Conservation (phyloP, 2,888 invertebrate species). For the Operophtera brumata region DNA sequence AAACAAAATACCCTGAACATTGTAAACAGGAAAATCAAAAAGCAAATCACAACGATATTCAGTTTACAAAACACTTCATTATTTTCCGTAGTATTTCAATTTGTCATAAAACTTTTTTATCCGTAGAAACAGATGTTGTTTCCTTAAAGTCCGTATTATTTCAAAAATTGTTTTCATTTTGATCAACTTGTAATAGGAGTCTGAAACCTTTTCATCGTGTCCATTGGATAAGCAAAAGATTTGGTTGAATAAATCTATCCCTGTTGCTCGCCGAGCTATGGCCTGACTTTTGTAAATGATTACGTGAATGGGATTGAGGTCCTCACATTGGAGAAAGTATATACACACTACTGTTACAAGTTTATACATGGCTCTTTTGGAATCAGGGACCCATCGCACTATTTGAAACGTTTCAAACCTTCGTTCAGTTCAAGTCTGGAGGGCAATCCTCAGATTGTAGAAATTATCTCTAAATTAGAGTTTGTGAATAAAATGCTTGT, state of each 20-base stretch:
- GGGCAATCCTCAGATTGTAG: no score
- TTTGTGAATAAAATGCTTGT: no score
- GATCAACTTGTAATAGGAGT: background rate
- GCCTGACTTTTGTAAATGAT: constrained; percentile 11
- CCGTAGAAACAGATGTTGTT: background rate
- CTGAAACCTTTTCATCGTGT: constrained; percentile 9
- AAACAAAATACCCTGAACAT: background rate
- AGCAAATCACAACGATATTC: background rate
- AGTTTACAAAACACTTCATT: background rate
- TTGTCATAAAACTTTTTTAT: background rate
- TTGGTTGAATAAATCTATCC: constrained; percentile 17
- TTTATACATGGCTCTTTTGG: no score
- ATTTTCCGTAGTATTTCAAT: background rate
- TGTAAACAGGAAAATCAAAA: background rate
- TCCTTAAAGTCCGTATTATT: background rate
- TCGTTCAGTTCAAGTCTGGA: no score
- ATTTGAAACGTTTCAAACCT: no score
- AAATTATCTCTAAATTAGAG: no score
- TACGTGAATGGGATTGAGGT: constrained; percentile 9
- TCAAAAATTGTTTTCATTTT: background rate
- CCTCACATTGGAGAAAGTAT: no score
- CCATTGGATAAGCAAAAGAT: constrained; percentile 7
- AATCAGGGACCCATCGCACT: no score
- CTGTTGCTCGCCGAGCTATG: constrained; percentile 19
- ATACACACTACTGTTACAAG: no score